Percentiles rank a stretch among this genome's conserved stretches.
These are phyloP conservation scores for Corydoras maculifer DNA, from an alignment of 2,113 vertebrate species.

Conservation along the genomic window DNA sequence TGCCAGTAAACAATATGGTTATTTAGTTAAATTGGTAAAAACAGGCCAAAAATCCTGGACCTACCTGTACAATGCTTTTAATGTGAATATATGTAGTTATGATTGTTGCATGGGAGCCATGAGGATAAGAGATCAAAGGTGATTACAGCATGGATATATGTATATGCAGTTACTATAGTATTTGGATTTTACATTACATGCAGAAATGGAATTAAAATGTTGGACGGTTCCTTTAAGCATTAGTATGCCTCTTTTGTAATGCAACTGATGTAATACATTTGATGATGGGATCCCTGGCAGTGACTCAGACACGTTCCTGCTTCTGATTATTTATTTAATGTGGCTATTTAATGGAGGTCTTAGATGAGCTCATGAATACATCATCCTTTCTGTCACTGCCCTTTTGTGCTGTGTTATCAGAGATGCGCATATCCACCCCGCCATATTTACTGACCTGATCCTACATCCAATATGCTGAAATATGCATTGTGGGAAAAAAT, in stretches of 20 bases:
- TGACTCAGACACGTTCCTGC: slow-evolving; percentile 9
- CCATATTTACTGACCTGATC: neutral
- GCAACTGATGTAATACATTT: neutral
- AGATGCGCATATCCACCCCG: neutral
- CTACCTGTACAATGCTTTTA: too few relatives aligned
- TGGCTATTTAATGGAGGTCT: neutral
- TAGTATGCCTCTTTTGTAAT: neutral
- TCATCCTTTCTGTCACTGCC: slow-evolving; percentile 13
- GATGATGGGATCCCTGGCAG: neutral
- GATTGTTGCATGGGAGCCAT: too few relatives aligned
- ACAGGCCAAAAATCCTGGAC: too few relatives aligned
- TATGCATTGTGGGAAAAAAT: neutral
- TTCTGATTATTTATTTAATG: slow-evolving; percentile 7
- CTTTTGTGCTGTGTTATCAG: neutral
- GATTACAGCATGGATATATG: too few relatives aligned
- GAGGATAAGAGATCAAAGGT: too few relatives aligned
- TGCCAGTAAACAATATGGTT: too few relatives aligned
- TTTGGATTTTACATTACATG: too few relatives aligned
- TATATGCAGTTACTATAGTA: too few relatives aligned
- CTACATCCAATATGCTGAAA: neutral
- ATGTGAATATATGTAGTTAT: too few relatives aligned
- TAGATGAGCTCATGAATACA: slow-evolving; percentile 10
- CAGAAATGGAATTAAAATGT: too few relatives aligned
- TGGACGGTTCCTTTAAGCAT: neutral
- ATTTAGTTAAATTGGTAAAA: too few relatives aligned